Evolutionary conservation across 2,888 invertebrate genomes (phyloP).

Genomic region (Saturnia japonica): DNA sequence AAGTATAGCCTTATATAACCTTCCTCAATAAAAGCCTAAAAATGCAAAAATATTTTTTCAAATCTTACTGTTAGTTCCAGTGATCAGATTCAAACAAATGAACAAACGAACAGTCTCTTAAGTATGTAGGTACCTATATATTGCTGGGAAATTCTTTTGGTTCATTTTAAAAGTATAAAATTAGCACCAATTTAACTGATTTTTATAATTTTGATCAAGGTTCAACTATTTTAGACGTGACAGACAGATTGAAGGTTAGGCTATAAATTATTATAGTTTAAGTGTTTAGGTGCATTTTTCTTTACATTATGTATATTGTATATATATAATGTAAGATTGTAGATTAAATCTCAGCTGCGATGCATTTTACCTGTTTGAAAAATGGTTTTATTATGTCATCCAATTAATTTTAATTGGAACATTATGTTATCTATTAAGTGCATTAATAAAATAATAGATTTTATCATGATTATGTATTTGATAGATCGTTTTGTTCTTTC

Average conservation of each 20-base stretch:
- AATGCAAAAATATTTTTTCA: too few relatives aligned
- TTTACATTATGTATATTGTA: not conserved
- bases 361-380: slow-evolving; percentile 18
- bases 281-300: slow-evolving; percentile 18
- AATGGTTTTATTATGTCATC: slow-evolving; percentile 17
- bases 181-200: slow-evolving; percentile 37
- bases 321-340: not conserved
- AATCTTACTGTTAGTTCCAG: too few relatives aligned
- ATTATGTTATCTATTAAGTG: slow-evolving; percentile 21
- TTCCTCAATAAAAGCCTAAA: too few relatives aligned
- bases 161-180: slow-evolving; percentile 49
- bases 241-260: slow-evolving; percentile 39
- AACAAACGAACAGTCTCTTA: too few relatives aligned
- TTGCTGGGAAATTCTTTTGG: slow-evolving; percentile 49
- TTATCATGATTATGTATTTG: slow-evolving; percentile 12
- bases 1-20: too few relatives aligned
- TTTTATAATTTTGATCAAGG: too few relatives aligned
- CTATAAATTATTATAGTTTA: slow-evolving; percentile 1
- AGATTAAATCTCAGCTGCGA: slow-evolving; percentile 5
- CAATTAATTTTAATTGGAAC: slow-evolving; percentile 19
- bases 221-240: too few relatives aligned
- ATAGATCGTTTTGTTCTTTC: slow-evolving; percentile 1
- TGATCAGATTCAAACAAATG: too few relatives aligned
- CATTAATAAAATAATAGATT: slow-evolving; percentile 16
- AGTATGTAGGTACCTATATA: too few relatives aligned